A percentile compares a stretch with the other conserved stretches of the same genome.
Evolutionary conservation across 2,113 vertebrate species (phyloP).

Genomic region (Neolamprologus brichardi): DNA sequence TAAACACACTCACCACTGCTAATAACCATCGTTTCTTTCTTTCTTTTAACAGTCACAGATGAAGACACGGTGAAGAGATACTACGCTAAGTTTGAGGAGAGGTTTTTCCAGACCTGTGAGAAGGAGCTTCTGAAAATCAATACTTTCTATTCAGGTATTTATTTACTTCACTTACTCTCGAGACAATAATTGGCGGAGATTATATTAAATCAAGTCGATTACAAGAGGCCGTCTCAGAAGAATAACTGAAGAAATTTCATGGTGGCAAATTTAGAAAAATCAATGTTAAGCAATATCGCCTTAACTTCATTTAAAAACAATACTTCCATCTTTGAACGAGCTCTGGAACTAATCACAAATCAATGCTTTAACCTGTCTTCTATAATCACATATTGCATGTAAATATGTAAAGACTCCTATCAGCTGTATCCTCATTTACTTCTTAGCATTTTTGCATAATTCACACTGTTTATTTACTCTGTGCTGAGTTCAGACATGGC

Average conservation of each 20-base stretch:
- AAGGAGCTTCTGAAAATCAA: constrained; percentile 99
- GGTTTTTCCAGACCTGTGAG: constrained; percentile 98
- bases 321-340: background rate
- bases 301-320: background rate
- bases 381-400: background rate
- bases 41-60: constrained; percentile 80
- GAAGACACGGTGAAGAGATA: constrained; percentile 96
- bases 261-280: background rate
- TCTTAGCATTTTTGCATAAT: background rate
- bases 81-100: constrained; percentile 98
- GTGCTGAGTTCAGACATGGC: background rate
- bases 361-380: background rate
- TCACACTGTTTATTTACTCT: background rate
- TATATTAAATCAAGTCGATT: background rate
- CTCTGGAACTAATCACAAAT: background rate
- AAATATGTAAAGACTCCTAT: background rate
- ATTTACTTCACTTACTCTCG: background rate
- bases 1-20: background rate
- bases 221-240: background rate
- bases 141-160: constrained; percentile 97
- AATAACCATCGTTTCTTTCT: background rate
- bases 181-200: fast-evolving
- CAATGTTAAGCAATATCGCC: background rate
- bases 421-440: background rate
- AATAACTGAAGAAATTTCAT: background rate